Evolutionary conservation across 2,797 vertebrate species (phyloP).

Genomic region (Ibycter americanus): DNA sequence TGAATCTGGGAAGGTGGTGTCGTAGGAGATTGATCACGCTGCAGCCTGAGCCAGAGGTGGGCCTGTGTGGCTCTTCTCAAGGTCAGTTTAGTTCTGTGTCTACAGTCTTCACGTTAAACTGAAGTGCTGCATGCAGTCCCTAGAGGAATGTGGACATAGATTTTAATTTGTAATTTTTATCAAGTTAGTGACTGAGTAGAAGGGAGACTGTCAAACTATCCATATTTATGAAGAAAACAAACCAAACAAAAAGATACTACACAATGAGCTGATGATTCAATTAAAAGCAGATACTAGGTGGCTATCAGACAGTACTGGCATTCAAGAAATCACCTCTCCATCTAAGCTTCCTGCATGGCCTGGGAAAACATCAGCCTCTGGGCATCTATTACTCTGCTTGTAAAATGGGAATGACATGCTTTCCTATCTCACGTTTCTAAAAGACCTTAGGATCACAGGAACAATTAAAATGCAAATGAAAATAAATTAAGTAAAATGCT

Average conservation of each 20-base stretch:
- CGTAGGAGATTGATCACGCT: not conserved
- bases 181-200: not conserved
- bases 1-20: not conserved
- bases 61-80: not conserved
- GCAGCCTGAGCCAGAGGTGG: not conserved
- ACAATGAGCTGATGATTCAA: not conserved
- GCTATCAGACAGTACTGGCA: not conserved
- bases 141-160: not conserved
- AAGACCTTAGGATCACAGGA: not conserved
- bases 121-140: not conserved
- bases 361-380: not conserved
- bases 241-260: not conserved
- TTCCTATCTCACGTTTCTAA: not conserved
- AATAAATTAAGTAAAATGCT: conserved; percentile 1
- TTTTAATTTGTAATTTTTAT: not conserved
- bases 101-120: not conserved
- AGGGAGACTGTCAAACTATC: not conserved
- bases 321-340: not conserved
- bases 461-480: conserved; percentile 7
- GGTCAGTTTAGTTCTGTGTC: not conserved
- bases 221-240: not conserved
- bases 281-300: not conserved
- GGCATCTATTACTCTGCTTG: not conserved
- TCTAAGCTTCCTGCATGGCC: not conserved
- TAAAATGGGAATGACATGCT: not conserved